Conservation (phyloP, 2,113 vertebrate species). For the Leucoraja erinaceus region DNA sequence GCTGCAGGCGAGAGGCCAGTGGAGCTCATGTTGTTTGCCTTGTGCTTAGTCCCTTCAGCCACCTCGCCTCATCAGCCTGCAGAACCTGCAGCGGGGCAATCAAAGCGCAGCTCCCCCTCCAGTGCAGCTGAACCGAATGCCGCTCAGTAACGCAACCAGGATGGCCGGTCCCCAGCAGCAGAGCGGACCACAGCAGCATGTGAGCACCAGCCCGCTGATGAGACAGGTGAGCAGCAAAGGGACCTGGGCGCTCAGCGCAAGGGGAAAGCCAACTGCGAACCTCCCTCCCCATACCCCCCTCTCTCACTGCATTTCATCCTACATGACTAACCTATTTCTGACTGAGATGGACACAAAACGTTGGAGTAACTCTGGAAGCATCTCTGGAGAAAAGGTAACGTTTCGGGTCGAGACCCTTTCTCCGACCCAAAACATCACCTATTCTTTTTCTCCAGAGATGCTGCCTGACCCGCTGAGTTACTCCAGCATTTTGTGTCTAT, state of each 20-base stretch:
- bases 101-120: conserved; percentile 57
- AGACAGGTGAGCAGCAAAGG: conserved; percentile 57
- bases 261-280: no score
- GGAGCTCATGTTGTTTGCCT: background rate
- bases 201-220: conserved; percentile 43
- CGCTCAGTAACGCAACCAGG: conserved; percentile 44
- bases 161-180: conserved; percentile 42
- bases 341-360: background rate
- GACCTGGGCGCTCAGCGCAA: background rate
- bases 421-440: no score
- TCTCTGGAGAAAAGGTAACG: no score
- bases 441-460: no score
- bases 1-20: background rate
- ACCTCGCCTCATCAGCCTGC: conserved; percentile 67
- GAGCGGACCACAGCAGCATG: background rate
- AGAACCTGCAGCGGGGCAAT: conserved; percentile 58
- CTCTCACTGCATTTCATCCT: background rate
- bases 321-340: background rate
- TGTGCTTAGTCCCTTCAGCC: conserved; percentile 50
- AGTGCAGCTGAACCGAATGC: conserved; percentile 58
- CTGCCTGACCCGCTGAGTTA: no score
- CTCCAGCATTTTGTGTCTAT: no score
- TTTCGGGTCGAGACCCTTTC: no score
- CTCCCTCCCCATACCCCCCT: background rate
- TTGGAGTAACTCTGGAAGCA: no score